Evolutionary conservation across 2,113 vertebrate species (phyloP).

Genomic region (Varanus komodoensis): DNA sequence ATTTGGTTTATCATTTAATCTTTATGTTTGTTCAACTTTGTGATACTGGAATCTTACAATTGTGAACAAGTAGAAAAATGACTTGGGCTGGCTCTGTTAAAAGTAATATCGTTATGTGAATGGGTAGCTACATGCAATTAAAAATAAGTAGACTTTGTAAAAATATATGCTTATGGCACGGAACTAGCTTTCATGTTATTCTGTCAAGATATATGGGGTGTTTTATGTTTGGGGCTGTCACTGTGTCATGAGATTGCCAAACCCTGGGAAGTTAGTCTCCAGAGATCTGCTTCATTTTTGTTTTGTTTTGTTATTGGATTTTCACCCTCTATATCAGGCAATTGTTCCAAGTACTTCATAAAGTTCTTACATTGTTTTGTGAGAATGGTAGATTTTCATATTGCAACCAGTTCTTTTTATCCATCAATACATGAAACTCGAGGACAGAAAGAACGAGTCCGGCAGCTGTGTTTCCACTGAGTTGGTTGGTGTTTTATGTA

Average conservation of each 20-base stretch:
- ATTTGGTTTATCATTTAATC: too few species aligned
- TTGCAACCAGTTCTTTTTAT: conserved; percentile 37
- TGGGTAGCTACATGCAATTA: neutral
- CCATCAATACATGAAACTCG: conserved; percentile 39
- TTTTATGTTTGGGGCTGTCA: neutral
- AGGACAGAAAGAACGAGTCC: conserved; percentile 46
- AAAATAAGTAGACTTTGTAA: neutral
- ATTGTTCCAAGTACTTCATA: conserved; percentile 36
- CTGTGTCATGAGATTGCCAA: conserved; percentile 18
- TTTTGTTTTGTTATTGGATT: neutral
- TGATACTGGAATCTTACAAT: too few species aligned
- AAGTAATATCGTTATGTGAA: neutral
- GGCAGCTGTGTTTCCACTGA: conserved; percentile 53
- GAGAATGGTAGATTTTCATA: neutral
- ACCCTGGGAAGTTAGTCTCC: conserved; percentile 15
- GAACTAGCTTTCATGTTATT: neutral
- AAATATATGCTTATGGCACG: neutral
- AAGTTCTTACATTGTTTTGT: neutral
- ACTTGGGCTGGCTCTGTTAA: neutral
- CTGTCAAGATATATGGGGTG: rapidly evolving
- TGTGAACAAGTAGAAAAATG: neutral
- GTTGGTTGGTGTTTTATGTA: conserved; percentile 45
- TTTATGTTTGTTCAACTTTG: too few species aligned
- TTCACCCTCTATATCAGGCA: neutral
- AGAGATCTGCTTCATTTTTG: neutral